Conservation (phyloP, 2,888 invertebrate genomes). For the Steinernema carpocapsae region DNA sequence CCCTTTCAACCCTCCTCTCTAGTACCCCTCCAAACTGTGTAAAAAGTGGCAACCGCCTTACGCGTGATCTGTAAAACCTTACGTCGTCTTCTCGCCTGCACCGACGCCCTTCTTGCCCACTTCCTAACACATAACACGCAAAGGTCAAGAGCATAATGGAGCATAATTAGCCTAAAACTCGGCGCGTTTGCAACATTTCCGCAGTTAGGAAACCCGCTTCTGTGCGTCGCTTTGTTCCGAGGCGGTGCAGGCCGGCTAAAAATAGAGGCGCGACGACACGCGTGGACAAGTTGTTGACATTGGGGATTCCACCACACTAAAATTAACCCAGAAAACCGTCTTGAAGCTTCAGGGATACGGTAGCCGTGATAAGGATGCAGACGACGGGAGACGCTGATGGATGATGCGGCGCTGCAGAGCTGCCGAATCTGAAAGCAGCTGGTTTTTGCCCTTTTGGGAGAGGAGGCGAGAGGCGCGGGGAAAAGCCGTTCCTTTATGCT, state of each 20-base stretch:
- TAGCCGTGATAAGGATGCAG: not conserved
- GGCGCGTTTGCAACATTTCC: slow-evolving; percentile 20
- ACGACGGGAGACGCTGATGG: not conserved
- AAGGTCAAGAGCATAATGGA: slow-evolving; percentile 31
- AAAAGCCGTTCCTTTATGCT: not conserved
- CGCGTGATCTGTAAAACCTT: too few relatives aligned
- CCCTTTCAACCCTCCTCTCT: too few relatives aligned
- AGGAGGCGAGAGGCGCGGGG: not conserved
- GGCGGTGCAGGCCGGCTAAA: not conserved
- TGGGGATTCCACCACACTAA: not conserved
- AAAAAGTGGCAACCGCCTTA: too few relatives aligned
- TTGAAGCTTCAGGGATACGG: not conserved
- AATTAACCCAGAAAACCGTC: not conserved
- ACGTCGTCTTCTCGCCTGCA: too few relatives aligned
- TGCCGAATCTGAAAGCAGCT: not conserved
- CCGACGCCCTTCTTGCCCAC: too few relatives aligned
- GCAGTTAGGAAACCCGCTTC: slow-evolving; percentile 12
- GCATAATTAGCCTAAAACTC: slow-evolving; percentile 5
- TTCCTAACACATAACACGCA: not conserved
- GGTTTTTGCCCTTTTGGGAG: slow-evolving; percentile 5
- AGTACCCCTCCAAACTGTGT: too few relatives aligned
- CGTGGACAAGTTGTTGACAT: slow-evolving; percentile 21
- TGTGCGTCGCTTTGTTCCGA: not conserved
- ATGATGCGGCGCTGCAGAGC: not conserved
- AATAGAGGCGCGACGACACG: slow-evolving; percentile 5